A percentile compares a stretch with the other conserved stretches of the same genome.
Evolutionary conservation across 2,888 invertebrate species (phyloP).

Genomic region (Penaeus monodon): DNA sequence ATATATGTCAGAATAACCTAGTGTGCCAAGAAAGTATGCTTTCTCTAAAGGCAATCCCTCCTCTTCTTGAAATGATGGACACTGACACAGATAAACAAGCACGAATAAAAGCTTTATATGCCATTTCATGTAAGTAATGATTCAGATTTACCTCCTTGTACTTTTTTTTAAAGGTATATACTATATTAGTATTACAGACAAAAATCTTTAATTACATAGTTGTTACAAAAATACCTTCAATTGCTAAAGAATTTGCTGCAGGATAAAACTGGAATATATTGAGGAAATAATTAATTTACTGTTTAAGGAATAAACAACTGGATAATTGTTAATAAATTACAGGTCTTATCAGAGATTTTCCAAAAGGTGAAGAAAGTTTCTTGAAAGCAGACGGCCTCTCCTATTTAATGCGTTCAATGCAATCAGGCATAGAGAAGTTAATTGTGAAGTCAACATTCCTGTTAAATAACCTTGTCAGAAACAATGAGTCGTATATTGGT

Average conservation of each 20-base stretch:
- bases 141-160: not conserved
- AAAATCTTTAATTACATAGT: no score
- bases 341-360: slow-evolving; percentile 79
- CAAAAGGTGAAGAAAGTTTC: slow-evolving; percentile 76
- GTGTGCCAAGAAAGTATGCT: slow-evolving; percentile 78
- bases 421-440: slow-evolving; percentile 75
- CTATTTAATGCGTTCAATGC: slow-evolving; percentile 76
- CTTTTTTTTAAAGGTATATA: not conserved
- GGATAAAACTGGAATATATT: no score
- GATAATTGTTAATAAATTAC: slow-evolving; percentile 59
- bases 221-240: no score
- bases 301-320: no score
- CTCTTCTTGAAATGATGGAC: slow-evolving; percentile 76
- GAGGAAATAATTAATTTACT: no score
- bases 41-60: slow-evolving; percentile 78
- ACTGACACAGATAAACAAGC: slow-evolving; percentile 74
- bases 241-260: no score
- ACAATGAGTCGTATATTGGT: slow-evolving; percentile 51
- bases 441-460: slow-evolving; percentile 83
- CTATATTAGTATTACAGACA: no score
- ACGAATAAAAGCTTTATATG: slow-evolving; percentile 81
- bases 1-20: slow-evolving; percentile 87
- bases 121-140: slow-evolving; percentile 80
- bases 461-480: slow-evolving; percentile 41
- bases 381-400: slow-evolving; percentile 78